A percentile compares a stretch with the other conserved stretches of the same genome.
Evolutionary conservation across 2,113 vertebrate genomes (phyloP).

Genomic region (Benitochromis conjunctus): DNA sequence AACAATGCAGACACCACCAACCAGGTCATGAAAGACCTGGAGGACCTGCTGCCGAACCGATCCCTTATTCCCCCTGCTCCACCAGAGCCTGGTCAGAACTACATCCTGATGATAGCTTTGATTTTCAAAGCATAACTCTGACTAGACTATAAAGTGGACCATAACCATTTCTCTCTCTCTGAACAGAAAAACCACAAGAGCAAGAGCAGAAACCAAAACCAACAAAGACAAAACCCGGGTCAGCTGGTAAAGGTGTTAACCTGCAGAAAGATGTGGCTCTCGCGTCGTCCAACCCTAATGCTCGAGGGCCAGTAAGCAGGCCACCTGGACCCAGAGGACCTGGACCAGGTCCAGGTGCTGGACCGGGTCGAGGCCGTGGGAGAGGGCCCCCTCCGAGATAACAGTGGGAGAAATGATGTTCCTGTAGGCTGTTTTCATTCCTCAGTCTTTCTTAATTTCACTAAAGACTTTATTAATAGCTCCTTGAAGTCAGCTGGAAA

Average conservation of each 20-base stretch:
- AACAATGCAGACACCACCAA: conserved; percentile 83
- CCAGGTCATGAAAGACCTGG: conserved; percentile 79
- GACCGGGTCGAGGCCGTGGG: conserved; percentile 37
- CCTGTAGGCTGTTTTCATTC: not conserved
- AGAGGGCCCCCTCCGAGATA: conserved; percentile 56
- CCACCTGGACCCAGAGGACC: conserved; percentile 30
- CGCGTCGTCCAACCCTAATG: conserved; percentile 48
- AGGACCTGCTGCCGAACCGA: conserved; percentile 74
- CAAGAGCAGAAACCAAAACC: conserved; percentile 59
- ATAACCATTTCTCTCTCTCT: not conserved
- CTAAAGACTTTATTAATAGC: not conserved
- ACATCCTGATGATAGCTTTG: not conserved
- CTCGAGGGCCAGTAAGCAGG: conserved; percentile 53
- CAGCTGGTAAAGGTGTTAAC: conserved; percentile 45
- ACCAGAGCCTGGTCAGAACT: conserved; percentile 50
- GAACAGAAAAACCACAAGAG: conserved; percentile 58
- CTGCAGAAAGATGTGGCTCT: conserved; percentile 69
- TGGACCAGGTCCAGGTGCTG: conserved; percentile 46
- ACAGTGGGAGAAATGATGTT: not conserved
- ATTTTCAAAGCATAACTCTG: not conserved
- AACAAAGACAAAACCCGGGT: conserved; percentile 65
- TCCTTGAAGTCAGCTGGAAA: not conserved
- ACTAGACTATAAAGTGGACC: not conserved
- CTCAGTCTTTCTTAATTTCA: not conserved
- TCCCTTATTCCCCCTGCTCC: conserved; percentile 44